phyloP scores from a whole-genome alignment of 2,888 invertebrate species.

The Caenorhabditis sp. region DNA sequence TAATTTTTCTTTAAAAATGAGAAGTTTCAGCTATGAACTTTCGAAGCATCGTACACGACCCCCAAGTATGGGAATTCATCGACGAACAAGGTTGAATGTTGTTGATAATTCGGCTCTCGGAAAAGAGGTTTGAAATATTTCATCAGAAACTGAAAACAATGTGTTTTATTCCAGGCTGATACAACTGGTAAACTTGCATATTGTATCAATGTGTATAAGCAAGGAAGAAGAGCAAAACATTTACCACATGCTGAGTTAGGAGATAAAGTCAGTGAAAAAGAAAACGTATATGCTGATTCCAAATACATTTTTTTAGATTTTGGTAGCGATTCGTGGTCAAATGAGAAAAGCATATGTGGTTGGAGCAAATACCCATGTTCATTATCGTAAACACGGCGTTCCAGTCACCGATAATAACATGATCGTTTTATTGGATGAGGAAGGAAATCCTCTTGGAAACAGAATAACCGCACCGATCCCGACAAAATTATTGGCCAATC shows the following conservation, averaged over 20 bases:
- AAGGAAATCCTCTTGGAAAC: constrained; percentile 87
- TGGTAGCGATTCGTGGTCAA: constrained; percentile 69
- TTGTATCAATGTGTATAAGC: constrained; percentile 90
- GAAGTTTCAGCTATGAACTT: constrained; percentile 61
- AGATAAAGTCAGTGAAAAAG: constrained; percentile 58
- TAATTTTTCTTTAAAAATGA: not conserved
- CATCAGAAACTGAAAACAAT: not conserved
- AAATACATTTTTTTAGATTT: constrained; percentile 47
- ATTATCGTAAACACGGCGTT: constrained; percentile 65
- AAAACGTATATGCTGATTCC: not conserved
- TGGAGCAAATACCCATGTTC: constrained; percentile 66
- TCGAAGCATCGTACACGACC: constrained; percentile 66
- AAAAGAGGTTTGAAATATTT: constrained; percentile 78
- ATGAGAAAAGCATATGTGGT: constrained; percentile 69
- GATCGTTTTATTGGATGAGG: constrained; percentile 81
- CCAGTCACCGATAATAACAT: constrained; percentile 76
- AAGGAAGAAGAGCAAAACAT: constrained; percentile 74
- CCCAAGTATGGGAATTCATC: constrained; percentile 66
- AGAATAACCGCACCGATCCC: constrained; percentile 95
- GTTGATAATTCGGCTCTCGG: constrained; percentile 97
- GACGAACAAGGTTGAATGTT: constrained; percentile 72
- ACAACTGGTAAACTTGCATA: constrained; percentile 86
- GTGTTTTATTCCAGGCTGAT: constrained; percentile 11
- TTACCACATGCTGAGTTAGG: constrained; percentile 69
- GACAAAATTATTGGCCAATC: constrained; percentile 71